Evolutionary conservation across 2,113 vertebrate genomes (phyloP).

Genomic region (Brachyistius frenatus): DNA sequence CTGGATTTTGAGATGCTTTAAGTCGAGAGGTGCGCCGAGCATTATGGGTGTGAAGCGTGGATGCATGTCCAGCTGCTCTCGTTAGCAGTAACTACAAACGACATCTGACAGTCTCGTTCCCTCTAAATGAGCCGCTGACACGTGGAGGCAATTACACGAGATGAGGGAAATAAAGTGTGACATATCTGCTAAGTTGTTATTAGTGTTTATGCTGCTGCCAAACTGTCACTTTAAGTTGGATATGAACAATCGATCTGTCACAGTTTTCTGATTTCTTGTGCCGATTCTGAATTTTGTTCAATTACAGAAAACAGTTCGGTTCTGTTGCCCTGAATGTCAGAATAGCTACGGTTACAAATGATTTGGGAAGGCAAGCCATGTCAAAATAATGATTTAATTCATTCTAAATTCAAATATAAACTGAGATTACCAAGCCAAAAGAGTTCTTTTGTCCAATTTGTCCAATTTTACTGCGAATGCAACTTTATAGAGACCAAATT

Average conservation of each 20-base stretch:
- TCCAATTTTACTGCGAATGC: too few species aligned
- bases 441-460: too few species aligned
- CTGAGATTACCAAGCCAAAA: too few species aligned
- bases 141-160: not conserved
- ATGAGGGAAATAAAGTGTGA: slow-evolving; percentile 21
- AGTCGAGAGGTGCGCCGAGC: slow-evolving; percentile 45
- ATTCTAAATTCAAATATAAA: too few species aligned
- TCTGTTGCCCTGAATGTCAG: not conserved
- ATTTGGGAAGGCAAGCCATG: too few species aligned
- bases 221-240: not conserved
- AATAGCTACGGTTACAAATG: not conserved
- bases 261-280: not conserved
- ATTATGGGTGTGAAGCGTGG: slow-evolving; percentile 43
- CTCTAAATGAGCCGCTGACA: slow-evolving; percentile 16
- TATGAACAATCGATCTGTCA: not conserved
- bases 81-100: slow-evolving; percentile 30
- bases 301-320: not conserved
- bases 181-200: slow-evolving; percentile 10
- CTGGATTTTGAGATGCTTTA: slow-evolving; percentile 44
- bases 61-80: slow-evolving; percentile 40
- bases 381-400: too few species aligned
- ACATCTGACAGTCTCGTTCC: slow-evolving; percentile 32
- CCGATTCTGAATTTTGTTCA: not conserved
- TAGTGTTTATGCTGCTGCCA: slow-evolving; percentile 15
- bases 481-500: too few species aligned